Evolutionary conservation across 2,113 vertebrate species (phyloP).

Genomic region (Pachypanchax playfairii): DNA sequence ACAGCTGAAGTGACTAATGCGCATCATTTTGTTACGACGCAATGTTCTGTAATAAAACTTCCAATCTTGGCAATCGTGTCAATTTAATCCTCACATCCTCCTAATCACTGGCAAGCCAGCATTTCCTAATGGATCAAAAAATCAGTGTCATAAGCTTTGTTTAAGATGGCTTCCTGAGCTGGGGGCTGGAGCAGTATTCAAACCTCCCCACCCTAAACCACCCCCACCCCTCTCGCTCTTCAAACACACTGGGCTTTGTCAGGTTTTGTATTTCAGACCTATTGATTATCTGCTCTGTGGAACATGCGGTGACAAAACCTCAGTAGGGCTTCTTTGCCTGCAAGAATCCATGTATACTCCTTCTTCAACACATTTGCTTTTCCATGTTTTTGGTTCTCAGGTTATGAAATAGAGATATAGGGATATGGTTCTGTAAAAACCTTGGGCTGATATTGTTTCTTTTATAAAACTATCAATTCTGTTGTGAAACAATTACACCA

Average conservation of each 20-base stretch:
- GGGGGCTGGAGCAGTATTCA: conserved; percentile 14
- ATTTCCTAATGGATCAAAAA: conserved; percentile 3
- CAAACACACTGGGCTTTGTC: conserved; percentile 63
- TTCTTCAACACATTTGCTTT: not conserved
- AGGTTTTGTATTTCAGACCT: conserved; percentile 71
- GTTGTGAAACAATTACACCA: conserved; percentile 16
- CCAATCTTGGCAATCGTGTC: not conserved
- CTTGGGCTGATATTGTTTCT: conserved; percentile 6
- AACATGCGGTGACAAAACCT: conserved; percentile 65
- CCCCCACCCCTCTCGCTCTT: conserved; percentile 50
- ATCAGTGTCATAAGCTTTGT: conserved; percentile 9
- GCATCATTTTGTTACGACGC: not conserved
- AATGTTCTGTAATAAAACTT: not conserved
- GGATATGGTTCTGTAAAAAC: conserved; percentile 27
- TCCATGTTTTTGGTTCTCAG: conserved; percentile 25
- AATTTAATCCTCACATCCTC: not conserved
- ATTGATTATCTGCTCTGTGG: conserved; percentile 71
- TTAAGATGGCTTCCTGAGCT: not conserved
- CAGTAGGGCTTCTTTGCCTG: conserved; percentile 67
- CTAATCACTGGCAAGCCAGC: not conserved
- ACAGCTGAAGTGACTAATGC: not conserved
- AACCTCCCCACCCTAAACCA: conserved; percentile 23
- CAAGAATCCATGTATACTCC: conserved; percentile 41
- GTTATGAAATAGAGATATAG: conserved; percentile 24
- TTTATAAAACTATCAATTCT: conserved; percentile 20